Percentiles rank a stretch among this genome's conserved stretches.
These are phyloP conservation scores for Stigmatopora argus DNA, from an alignment of 2,113 vertebrate species.

Conservation along the genomic window DNA sequence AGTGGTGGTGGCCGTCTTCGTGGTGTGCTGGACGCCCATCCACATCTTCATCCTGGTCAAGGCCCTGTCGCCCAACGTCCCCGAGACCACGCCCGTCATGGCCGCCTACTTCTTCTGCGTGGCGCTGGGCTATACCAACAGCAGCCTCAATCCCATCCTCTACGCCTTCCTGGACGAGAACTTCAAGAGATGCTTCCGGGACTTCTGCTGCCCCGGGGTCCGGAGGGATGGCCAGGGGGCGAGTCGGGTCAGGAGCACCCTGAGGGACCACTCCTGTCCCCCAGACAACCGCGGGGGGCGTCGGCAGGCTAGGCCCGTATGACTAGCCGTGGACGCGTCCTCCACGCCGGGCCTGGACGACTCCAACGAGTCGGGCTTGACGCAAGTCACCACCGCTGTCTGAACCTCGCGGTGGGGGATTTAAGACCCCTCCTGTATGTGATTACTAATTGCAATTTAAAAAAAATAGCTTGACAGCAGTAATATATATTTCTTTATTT, in stretches of 20 bases:
- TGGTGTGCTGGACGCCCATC: slow-evolving; percentile 89
- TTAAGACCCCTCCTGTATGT: too few species aligned
- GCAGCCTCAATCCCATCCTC: slow-evolving; percentile 89
- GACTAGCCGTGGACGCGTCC: slow-evolving; percentile 92
- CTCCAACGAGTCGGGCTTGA: slow-evolving; percentile 80
- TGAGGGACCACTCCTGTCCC: slow-evolving; percentile 78
- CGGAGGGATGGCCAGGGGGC: slow-evolving; percentile 72
- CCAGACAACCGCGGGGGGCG: slow-evolving; percentile 58
- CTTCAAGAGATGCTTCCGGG: slow-evolving; percentile 94
- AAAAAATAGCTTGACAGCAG: too few species aligned
- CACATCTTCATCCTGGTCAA: slow-evolving; percentile 94
- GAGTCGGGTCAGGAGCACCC: slow-evolving; percentile 78
- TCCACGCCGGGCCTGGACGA: slow-evolving; percentile 78
- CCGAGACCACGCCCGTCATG: slow-evolving; percentile 82
- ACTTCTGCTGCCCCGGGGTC: slow-evolving; percentile 85
- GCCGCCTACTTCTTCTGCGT: slow-evolving; percentile 97
- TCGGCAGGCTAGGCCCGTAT: slow-evolving; percentile 81
- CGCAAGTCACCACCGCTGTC: slow-evolving; percentile 84
- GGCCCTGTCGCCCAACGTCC: slow-evolving; percentile 76
- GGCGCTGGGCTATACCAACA: slow-evolving; percentile 94
- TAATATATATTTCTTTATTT: too few species aligned
- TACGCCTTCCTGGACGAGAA: slow-evolving; percentile 85
- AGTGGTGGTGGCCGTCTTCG: slow-evolving; percentile 90
- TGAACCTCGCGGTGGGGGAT: slow-evolving; percentile 39
- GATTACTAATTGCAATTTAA: too few species aligned